phyloP scores from a whole-genome alignment of 2,888 invertebrate species.

The Neria commutata region DNA sequence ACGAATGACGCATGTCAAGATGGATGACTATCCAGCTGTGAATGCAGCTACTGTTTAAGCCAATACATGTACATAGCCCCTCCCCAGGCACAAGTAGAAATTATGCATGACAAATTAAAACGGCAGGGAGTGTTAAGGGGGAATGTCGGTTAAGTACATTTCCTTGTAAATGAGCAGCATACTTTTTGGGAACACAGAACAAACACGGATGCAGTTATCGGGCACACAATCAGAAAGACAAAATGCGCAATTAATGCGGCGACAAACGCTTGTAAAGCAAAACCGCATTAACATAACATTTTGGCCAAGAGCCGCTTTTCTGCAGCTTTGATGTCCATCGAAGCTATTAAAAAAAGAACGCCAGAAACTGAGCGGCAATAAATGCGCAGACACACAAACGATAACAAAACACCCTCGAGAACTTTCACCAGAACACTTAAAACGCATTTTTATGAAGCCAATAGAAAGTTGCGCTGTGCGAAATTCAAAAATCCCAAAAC shows the following conservation, averaged over 20 bases:
- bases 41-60: background rate
- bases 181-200: background rate
- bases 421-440: slow-evolving; percentile 7
- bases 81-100: background rate
- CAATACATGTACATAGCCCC: too few relatives aligned
- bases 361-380: background rate
- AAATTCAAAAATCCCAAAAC: slow-evolving; percentile 34
- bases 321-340: too few relatives aligned
- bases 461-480: slow-evolving; percentile 47
- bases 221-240: background rate
- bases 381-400: background rate
- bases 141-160: background rate
- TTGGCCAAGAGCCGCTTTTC: slow-evolving; percentile 5
- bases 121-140: too few relatives aligned
- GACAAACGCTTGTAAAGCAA: background rate
- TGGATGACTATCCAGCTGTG: too few relatives aligned
- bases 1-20: too few relatives aligned
- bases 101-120: background rate
- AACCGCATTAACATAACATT: slow-evolving; percentile 3
- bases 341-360: too few relatives aligned
- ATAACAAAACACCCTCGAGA: slow-evolving; percentile 1
- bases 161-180: background rate
- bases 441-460: slow-evolving; percentile 27
- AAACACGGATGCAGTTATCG: background rate
- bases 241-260: background rate